These are phyloP conservation scores for Synergus itoensis DNA, from an alignment of 2,888 invertebrate genomes.

Conservation along the genomic window DNA sequence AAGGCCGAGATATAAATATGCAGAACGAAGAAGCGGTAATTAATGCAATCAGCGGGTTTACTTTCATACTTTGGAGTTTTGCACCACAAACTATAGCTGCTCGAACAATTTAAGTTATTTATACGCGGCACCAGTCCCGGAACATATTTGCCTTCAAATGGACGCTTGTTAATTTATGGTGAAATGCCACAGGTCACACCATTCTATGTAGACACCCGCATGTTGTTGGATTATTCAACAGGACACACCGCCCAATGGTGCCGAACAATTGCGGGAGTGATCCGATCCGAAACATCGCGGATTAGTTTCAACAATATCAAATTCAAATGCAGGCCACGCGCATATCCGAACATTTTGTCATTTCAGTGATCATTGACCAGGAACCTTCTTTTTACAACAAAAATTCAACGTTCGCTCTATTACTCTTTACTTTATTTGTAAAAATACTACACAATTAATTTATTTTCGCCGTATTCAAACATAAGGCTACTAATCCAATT, in stretches of 20 bases:
- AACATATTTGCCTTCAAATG: conserved; percentile 13
- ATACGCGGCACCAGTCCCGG: not conserved
- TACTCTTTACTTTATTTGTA: not conserved
- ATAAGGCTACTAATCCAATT: too few relatives aligned
- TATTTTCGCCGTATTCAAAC: too few relatives aligned
- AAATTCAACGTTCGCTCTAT: not conserved
- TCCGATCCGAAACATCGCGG: conserved; percentile 30
- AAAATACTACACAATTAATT: too few relatives aligned
- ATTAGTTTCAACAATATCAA: conserved; percentile 41
- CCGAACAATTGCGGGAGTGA: conserved; percentile 32
- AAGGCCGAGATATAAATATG: conserved; percentile 28
- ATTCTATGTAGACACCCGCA: conserved; percentile 19
- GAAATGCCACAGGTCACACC: conserved; percentile 34
- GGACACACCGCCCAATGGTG: conserved; percentile 5
- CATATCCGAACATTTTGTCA: not conserved
- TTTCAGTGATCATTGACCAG: not conserved
- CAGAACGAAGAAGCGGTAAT: conserved; percentile 30
- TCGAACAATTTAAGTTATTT: conserved; percentile 17
- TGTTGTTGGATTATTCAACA: conserved; percentile 36
- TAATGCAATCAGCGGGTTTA: conserved; percentile 31
- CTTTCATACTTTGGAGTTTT: conserved; percentile 16
- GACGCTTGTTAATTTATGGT: conserved; percentile 11
- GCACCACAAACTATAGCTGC: not conserved
- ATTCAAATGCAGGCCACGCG: conserved; percentile 24
- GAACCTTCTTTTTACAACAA: not conserved